Conservation (phyloP, 2,797 vertebrate species). For the Ptychobarbus kaznakovi region DNA sequence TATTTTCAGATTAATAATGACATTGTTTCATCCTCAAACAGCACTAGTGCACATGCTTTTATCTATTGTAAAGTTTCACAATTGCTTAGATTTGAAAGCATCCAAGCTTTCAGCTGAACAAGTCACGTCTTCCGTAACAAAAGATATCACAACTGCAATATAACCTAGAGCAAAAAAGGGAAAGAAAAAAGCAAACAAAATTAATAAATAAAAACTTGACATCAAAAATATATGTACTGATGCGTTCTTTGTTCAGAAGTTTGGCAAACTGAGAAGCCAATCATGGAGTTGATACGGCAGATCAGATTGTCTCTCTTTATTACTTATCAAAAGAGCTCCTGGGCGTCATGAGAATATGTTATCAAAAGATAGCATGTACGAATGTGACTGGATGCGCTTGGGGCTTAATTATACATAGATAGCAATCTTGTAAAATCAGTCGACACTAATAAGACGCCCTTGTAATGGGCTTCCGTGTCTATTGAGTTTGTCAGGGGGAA, state of each 20-base stretch:
- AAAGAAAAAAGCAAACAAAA: constrained; percentile 13
- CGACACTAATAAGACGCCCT: constrained; percentile 56
- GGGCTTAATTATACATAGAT: constrained; percentile 64
- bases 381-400: constrained; percentile 59
- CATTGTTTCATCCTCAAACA: neutral
- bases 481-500: constrained; percentile 56
- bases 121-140: constrained; percentile 8
- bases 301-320: constrained; percentile 55
- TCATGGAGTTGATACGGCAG: constrained; percentile 48
- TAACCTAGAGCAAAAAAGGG: constrained; percentile 31
- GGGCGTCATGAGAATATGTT: constrained; percentile 51
- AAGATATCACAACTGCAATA: constrained; percentile 29
- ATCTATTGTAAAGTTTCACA: neutral
- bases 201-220: constrained; percentile 47
- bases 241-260: constrained; percentile 50
- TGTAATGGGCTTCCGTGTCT: constrained; percentile 52
- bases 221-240: constrained; percentile 46
- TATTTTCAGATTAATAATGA: constrained; percentile 4
- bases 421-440: constrained; percentile 61
- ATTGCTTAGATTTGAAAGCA: constrained; percentile 8
- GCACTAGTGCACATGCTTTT: neutral
- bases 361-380: constrained; percentile 58
- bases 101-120: constrained; percentile 13
- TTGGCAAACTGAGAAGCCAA: constrained; percentile 30
- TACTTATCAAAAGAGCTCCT: constrained; percentile 51